Conservation (phyloP, 2,888 invertebrate genomes). For the Zygaena filipendulae region DNA sequence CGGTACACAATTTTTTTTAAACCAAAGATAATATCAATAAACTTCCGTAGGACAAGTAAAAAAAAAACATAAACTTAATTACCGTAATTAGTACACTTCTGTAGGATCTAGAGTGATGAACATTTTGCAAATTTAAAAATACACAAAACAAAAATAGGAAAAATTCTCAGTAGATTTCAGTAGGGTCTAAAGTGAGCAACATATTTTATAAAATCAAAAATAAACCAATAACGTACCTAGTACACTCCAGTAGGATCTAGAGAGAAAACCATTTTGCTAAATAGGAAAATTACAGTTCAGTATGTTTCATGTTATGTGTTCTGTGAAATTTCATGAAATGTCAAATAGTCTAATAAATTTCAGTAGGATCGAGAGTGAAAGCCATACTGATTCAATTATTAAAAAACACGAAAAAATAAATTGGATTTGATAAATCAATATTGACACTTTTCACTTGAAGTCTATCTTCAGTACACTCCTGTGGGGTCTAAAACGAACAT, state of each 20-base stretch:
- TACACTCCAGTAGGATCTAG: too few relatives aligned
- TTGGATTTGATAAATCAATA: slow-evolving; percentile 1
- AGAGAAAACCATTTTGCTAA: too few relatives aligned
- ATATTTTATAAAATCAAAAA: too few relatives aligned
- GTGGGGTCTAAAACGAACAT: slow-evolving; percentile 58
- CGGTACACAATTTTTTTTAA: too few relatives aligned
- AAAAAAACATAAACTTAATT: too few relatives aligned
- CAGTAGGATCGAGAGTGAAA: slow-evolving; percentile 25
- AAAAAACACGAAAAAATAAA: not conserved
- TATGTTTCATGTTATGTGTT: too few relatives aligned
- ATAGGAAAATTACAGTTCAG: too few relatives aligned
- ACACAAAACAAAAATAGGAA: slow-evolving; percentile 4
- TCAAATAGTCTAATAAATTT: slow-evolving; percentile 25
- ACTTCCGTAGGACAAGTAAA: too few relatives aligned
- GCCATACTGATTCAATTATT: slow-evolving; percentile 20
- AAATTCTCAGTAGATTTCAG: slow-evolving; percentile 28
- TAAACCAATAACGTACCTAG: too few relatives aligned
- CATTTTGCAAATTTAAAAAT: slow-evolving; percentile 27
- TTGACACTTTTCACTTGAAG: slow-evolving; percentile 27
- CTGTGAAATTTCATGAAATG: too few relatives aligned
- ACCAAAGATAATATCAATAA: too few relatives aligned
- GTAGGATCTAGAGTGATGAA: slow-evolving; percentile 43
- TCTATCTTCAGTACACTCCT: slow-evolving; percentile 45
- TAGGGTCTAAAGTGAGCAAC: slow-evolving; percentile 26
- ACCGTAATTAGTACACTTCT: slow-evolving; percentile 40